phyloP scores from a whole-genome alignment of 2,888 invertebrate species.

The Syritta pipiens region DNA sequence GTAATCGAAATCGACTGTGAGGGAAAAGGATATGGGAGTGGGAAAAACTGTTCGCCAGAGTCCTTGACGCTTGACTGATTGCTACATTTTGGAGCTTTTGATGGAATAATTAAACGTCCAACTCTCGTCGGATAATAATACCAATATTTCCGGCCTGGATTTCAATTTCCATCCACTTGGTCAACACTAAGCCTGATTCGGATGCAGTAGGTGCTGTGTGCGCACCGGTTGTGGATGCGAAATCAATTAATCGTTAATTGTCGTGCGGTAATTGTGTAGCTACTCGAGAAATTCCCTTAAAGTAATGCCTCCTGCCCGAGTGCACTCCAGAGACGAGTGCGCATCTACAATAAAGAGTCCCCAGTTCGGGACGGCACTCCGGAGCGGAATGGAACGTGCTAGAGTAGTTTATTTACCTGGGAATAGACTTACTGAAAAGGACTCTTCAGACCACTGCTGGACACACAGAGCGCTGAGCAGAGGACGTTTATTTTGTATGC shows the following conservation, averaged over 20 bases:
- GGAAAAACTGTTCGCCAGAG: constrained; percentile 7
- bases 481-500: constrained; percentile 8
- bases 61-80: constrained; percentile 37
- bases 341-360: constrained; percentile 27
- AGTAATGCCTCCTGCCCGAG: constrained; percentile 34
- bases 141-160: constrained; percentile 57
- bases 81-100: constrained; percentile 41
- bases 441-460: constrained; percentile 3
- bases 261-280: constrained; percentile 70
- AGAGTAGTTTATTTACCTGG: constrained; percentile 53
- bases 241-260: constrained; percentile 72
- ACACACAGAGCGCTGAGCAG: not conserved
- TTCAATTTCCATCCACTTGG: constrained; percentile 57
- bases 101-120: constrained; percentile 56
- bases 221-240: too few relatives aligned
- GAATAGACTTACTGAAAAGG: constrained; percentile 5
- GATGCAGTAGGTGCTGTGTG: too few relatives aligned
- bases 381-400: constrained; percentile 50
- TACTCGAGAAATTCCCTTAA: constrained; percentile 29
- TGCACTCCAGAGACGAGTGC: constrained; percentile 13
- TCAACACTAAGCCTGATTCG: constrained; percentile 28
- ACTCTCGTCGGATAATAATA: constrained; percentile 24
- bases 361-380: too few relatives aligned
- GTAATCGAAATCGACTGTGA: constrained; percentile 20
- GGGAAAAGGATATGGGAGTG: not conserved